Evolutionary conservation across 2,113 vertebrate genomes (phyloP), one percentile per base, ranked within the genome.

Genomic region (Amphiprion ocellaris): DNA sequence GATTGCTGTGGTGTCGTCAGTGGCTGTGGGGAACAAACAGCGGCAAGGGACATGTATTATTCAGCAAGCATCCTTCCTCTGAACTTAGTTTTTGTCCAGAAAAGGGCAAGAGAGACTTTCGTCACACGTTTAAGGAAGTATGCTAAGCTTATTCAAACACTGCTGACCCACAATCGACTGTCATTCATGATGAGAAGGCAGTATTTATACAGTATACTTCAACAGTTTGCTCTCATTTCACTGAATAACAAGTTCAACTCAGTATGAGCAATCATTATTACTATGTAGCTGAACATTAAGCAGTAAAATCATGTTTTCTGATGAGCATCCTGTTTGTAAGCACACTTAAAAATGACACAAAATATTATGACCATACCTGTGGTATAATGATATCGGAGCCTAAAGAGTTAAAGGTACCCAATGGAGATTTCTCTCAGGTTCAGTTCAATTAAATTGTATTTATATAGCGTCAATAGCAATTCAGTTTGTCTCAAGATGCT

Each of bases 1-100:
- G 84, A 98, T 89, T 0, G 97, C 96, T 1, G 98, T 95, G 77
- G 94, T 80, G 87, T 99, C 96, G 61, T 88, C 80, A 78, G 89
- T 95, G 60, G 94, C 98, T 99, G 95, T 54, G 56, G 69, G 80
- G 82, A 58, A 81, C 71, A 92, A 69, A 85, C 63, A 80, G 80
- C 10, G 33, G 66, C 59, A 44, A 23, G 24, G 15, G 16, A 82
- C 37, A 85, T 87, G 69, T 70, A 81, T 90, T 87, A 92, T 91
- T 84, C 84, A 88, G 26, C 12, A 33, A 12, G 67, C 26, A 52
- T 61, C 2, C 23, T 41, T 56, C 30, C 24, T 55, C 9, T 49
- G 65, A 50, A 56, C 53, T 58, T 41, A 41, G 30, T 12, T 21
- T 7, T 47, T 28, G 39, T 67, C 46, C 24, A 55, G 30, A 66